Percentiles rank a stretch among this genome's conserved stretches.
These are phyloP conservation scores for Australoheros facetus DNA, from an alignment of 2,797 vertebrate species.

Conservation along the genomic window DNA sequence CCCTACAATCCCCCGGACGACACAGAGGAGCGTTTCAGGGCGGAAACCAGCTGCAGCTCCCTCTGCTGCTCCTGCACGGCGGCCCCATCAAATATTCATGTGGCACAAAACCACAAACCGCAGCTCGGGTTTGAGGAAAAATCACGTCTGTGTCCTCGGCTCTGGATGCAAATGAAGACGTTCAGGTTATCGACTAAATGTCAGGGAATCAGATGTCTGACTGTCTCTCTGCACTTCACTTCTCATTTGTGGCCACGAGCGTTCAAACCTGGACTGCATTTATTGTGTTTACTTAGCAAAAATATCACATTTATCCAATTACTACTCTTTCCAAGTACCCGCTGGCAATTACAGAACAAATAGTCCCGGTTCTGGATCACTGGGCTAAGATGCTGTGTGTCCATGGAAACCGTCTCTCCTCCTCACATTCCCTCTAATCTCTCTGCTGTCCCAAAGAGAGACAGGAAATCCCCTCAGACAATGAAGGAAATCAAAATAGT, in stretches of 20 bases:
- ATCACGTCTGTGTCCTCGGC: not conserved
- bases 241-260: not conserved
- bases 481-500: not conserved
- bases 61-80: not conserved
- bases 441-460: not conserved
- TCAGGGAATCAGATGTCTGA: not conserved
- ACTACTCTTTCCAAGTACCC: not conserved
- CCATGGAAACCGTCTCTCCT: not conserved
- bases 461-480: not conserved
- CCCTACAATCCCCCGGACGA: constrained; percentile 2
- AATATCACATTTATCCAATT: constrained; percentile 4
- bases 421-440: not conserved
- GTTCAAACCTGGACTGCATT: too few relatives aligned
- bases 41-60: not conserved
- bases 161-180: not conserved
- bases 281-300: not conserved
- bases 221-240: not conserved
- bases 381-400: constrained; percentile 2
- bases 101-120: not conserved
- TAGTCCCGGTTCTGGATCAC: not conserved
- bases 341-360: not conserved
- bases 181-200: not conserved
- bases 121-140: not conserved
- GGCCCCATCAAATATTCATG: not conserved
- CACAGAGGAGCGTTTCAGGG: not conserved